Percentiles rank a stretch among this genome's conserved stretches.
Conservation (phyloP, 35 echinoderm and acorn worm genomes). For the Ophioderma brevispina region DNA sequence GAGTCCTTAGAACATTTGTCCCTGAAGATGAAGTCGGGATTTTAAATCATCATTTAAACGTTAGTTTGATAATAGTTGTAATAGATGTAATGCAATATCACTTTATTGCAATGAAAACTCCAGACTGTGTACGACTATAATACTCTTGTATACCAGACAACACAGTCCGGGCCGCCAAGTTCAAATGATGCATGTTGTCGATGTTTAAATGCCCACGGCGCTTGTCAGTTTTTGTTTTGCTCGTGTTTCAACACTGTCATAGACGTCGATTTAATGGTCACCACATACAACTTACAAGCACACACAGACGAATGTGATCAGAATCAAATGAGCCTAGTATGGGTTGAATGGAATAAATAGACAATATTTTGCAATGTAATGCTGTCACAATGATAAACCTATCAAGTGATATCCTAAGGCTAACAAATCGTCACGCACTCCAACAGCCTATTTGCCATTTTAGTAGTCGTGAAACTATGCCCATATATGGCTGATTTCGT, state of each 20-base stretch:
- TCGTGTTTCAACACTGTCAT: background rate
- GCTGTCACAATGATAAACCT: background rate
- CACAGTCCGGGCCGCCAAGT: background rate
- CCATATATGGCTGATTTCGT: background rate
- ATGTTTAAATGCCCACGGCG: background rate
- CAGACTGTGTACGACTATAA: too few species aligned
- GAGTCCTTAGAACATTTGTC: too few species aligned
- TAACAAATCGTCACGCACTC: background rate
- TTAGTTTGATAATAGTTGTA: too few species aligned
- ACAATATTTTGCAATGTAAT: constrained; percentile 11
- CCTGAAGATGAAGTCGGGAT: too few species aligned
- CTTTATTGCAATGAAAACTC: too few species aligned
- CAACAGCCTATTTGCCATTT: background rate
- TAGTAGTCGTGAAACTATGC: background rate
- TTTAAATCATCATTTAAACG: too few species aligned
- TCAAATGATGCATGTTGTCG: constrained; percentile 9
- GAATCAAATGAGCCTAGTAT: background rate
- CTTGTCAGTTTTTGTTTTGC: constrained; percentile 10
- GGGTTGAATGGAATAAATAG: background rate
- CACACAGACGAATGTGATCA: background rate
- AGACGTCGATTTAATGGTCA: background rate
- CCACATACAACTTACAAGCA: background rate
- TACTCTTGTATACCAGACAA: too few species aligned
- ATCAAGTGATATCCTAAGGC: background rate
- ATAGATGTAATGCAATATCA: too few species aligned